These are phyloP conservation scores for Dreissena rostriformis DNA, from an alignment of 1,140 invertebrate species.

Conservation along the genomic window DNA sequence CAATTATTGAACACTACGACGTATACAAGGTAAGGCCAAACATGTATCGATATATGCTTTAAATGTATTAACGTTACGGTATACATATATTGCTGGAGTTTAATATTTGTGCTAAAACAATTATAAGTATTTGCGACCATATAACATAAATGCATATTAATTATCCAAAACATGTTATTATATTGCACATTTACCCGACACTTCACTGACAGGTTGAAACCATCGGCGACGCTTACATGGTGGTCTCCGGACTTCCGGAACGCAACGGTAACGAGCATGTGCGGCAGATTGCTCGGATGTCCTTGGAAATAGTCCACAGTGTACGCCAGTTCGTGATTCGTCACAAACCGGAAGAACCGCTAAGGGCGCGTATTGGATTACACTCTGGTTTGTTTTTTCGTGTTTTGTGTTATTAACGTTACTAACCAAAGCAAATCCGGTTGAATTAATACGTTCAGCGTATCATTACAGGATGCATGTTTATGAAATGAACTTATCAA, in stretches of 20 bases:
- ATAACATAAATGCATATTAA: too few relatives aligned
- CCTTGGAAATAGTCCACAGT: constrained; percentile 83
- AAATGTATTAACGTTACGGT: not conserved
- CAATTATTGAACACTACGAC: constrained; percentile 94
- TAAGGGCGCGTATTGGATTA: constrained; percentile 61
- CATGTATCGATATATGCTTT: not conserved
- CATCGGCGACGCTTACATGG: constrained; percentile 85
- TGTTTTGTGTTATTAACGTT: not conserved
- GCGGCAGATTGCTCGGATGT: constrained; percentile 85
- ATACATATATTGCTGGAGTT: too few relatives aligned
- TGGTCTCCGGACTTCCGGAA: constrained; percentile 65
- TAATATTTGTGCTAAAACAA: too few relatives aligned
- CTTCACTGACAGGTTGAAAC: constrained; percentile 56
- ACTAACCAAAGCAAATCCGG: not conserved
- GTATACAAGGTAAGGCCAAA: constrained; percentile 83
- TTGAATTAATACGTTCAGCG: not conserved
- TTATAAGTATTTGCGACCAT: too few relatives aligned
- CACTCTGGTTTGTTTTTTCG: constrained; percentile 59
- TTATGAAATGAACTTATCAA: not conserved
- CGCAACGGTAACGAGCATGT: constrained; percentile 81
- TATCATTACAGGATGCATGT: not conserved
- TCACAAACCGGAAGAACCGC: constrained; percentile 75
- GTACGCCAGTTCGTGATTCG: constrained; percentile 83
- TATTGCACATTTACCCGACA: too few relatives aligned
- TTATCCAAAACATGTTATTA: too few relatives aligned